Base-by-base conservation (phyloP, 2,797 vertebrate species). In the Florisuga fusca region DNA sequence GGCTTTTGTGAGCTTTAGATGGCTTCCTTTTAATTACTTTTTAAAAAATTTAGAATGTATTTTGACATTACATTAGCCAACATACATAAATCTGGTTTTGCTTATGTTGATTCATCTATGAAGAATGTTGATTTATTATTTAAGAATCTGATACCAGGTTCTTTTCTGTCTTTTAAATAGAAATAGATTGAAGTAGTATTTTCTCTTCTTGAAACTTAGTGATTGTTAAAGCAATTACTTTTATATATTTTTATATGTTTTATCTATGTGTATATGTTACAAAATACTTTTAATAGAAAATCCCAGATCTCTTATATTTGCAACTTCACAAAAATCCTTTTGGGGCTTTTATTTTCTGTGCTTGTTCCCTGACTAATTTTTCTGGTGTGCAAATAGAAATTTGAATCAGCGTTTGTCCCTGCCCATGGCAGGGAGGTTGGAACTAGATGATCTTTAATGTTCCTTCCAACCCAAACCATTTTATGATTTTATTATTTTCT, bases 21-120 rank as follows among this genome's bases (percentile, higher is more conserved):
- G 4, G 12, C 68, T 95, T 85, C 38, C 55, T 85, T 92, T 73
- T 77, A 84, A 61, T 87, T 67, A 23, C 54, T 61, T 89, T 84
- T 68, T 50, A 0, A 9, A 7, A 46, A 88, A 27, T 55, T 53
- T 69, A 69, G 27, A 58, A n/a, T 68, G 46, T 51, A 59, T 64
- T 94, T 96, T 81, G 53, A 81, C 89, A 45, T 43, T n/a, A n/a
- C 54, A 16, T 76, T 93, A 62, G 83, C 15, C 83, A 92, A 50
- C 48, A 43, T 67, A 29, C 0, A 20, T 58, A 86, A 84, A 84
- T 93, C 83, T 85, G 38, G 20, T 82, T 93, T 93, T 96, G 46
- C 58, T 94, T 94, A 27, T 61, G 26, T 88, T 93, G 31, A 11
- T 89, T 92, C 51, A 15, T 75, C 48, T 91, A 62, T 41, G 38